Conservation (phyloP, 37 sponge, comb jelly and placozoan genomes). For the Theonella swinhoei region DNA sequence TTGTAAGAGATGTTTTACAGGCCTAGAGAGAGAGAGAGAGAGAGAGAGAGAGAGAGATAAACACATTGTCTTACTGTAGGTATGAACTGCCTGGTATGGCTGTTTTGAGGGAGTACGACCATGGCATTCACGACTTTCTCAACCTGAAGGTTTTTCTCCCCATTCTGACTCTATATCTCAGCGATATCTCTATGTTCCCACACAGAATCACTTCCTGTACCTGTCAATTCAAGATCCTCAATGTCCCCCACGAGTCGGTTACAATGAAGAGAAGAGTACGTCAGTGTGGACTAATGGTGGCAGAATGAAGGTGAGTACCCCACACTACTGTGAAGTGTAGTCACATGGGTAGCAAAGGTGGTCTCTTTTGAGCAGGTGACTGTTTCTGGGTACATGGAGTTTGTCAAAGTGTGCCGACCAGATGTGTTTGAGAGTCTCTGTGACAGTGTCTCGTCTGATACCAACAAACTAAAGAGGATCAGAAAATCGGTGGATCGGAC, state of each 20-base stretch:
- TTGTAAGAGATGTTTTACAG: background rate
- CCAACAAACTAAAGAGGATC: constrained; percentile 49
- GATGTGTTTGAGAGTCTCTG: constrained; percentile 76
- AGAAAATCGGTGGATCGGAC: constrained; percentile 84
- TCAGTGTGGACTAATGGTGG: constrained; percentile 85
- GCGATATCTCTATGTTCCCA: background rate
- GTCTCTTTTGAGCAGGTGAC: constrained; percentile 43
- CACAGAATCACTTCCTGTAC: constrained; percentile 52
- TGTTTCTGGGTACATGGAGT: constrained; percentile 47
- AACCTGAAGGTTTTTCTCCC: constrained; percentile 53
- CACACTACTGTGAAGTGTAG: background rate
- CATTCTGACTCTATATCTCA: background rate
- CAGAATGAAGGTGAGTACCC: constrained; percentile 57
- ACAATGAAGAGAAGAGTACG: constrained; percentile 67
- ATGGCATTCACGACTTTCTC: constrained; percentile 62
- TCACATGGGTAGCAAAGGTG: background rate
- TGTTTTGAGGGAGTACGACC: constrained; percentile 23
- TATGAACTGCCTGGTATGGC: constrained; percentile 62
- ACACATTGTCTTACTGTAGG: constrained; percentile 30
- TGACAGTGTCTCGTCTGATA: constrained; percentile 59
- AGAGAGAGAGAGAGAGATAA: background rate
- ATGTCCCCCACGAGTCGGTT: constrained; percentile 40
- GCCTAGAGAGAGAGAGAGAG: background rate
- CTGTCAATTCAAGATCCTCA: constrained; percentile 77
- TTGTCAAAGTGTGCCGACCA: constrained; percentile 57